Base-by-base conservation (phyloP, 1,140 invertebrate species). In the Nixonia krombeini region DNA sequence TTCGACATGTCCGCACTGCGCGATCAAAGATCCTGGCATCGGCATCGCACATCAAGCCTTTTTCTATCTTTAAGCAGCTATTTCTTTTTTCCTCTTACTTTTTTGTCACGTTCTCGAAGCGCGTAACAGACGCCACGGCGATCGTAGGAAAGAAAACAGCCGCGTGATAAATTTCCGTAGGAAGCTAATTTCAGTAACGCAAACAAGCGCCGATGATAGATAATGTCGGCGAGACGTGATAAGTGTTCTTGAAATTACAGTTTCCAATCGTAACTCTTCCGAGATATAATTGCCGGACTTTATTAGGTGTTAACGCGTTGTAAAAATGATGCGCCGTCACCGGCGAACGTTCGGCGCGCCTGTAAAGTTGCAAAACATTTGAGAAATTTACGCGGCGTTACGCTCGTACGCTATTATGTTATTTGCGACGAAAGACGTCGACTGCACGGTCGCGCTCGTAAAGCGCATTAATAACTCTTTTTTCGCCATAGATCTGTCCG, bases 231-330 rank as follows among this genome's bases (percentile, higher is more conserved):
- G 6, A 21, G 21, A 21, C 21, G n/a, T 21, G 6, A 21, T 21
- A 21, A 21, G 6, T 45, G 31, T 52, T 21, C 41, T 10, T 56
- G 45, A 53, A 52, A 53, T 12, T 37, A 46, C 35, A 37, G 28
- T 35, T 56, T 18, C 17, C 38, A 46, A 56, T 57, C 55, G 41
- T 57, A 21, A 57, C 29, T 31, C 29, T 37, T 38, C 46, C 35
- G 41, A 56, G 13, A 28, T 41, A 28, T 59, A 62, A 68, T 68
- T 61, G 56, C 29, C 25, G 35, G 58, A 53, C 47, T 68, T 68
- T 68, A 68, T 68, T 68, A 62, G 49, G 65, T 62, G 65, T 68
- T 68, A 62, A 68, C 50, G 58, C 49, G 58, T 58, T 68, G 58
- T 68, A 62, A 68, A 67, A 68, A 68, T 62, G 51, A 61, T 56